phyloP scores from a whole-genome alignment of 2,113 vertebrate species.

The Opisthocomus hoazin region DNA sequence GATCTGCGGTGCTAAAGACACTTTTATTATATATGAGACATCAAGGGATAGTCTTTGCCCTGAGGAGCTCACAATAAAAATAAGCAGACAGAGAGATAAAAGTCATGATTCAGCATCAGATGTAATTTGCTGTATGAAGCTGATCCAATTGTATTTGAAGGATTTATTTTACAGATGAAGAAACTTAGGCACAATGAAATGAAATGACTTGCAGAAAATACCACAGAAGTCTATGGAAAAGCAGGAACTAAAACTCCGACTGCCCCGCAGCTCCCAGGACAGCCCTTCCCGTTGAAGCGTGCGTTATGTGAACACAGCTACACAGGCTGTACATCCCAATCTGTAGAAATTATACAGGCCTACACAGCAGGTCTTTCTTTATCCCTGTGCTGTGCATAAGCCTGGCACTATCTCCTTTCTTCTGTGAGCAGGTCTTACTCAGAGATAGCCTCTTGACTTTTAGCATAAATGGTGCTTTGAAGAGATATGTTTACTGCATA shows the following conservation, averaged over 20 bases:
- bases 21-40: slow-evolving; percentile 50
- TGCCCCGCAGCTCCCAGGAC: not conserved
- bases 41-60: slow-evolving; percentile 46
- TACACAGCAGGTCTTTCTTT: not conserved
- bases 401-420: not conserved
- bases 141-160: slow-evolving; percentile 53
- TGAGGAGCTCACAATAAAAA: slow-evolving; percentile 49
- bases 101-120: slow-evolving; percentile 60
- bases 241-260: not conserved
- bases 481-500: not conserved
- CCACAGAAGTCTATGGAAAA: not conserved
- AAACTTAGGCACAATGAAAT: slow-evolving; percentile 23
- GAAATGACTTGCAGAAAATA: slow-evolving; percentile 43
- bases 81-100: slow-evolving; percentile 56
- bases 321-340: not conserved
- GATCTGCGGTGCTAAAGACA: slow-evolving; percentile 20
- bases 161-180: slow-evolving; percentile 60
- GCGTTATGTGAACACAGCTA: rapidly evolving
- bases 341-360: not conserved
- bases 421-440: not conserved
- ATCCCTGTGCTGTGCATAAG: not conserved
- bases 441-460: not conserved
- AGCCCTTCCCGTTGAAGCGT: not conserved
- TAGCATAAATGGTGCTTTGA: not conserved
- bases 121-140: slow-evolving; percentile 58